A percentile compares a stretch with the other conserved stretches of the same genome.
These are phyloP conservation scores for Oreochromis niloticus DNA, from an alignment of 2,113 vertebrate genomes.

Conservation along the genomic window DNA sequence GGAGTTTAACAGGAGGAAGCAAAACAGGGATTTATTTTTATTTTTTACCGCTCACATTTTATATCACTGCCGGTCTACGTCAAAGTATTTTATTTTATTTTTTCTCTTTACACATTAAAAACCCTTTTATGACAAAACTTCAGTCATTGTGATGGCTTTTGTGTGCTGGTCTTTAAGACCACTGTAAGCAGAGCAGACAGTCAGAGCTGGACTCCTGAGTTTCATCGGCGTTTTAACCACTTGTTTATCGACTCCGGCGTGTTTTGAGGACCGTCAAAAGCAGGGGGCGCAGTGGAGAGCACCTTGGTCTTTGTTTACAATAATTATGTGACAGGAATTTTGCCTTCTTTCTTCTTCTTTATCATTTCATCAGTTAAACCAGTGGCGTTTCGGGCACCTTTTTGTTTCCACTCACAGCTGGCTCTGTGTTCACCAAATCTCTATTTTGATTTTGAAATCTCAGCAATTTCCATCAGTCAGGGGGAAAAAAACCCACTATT, in stretches of 20 bases:
- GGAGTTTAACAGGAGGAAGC: neutral
- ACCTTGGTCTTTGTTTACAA: slow-evolving; percentile 71
- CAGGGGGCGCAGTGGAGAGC: slow-evolving; percentile 70
- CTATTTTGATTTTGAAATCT: slow-evolving; percentile 40
- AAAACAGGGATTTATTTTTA: neutral
- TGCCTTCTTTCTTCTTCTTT: neutral
- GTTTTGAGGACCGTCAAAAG: slow-evolving; percentile 29
- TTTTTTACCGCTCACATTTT: neutral
- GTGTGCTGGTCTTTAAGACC: neutral
- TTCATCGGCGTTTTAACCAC: slow-evolving; percentile 4
- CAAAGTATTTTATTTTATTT: neutral
- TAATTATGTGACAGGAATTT: slow-evolving; percentile 44
- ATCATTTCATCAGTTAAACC: neutral
- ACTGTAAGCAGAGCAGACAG: neutral
- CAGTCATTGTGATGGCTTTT: neutral
- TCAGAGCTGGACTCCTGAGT: neutral
- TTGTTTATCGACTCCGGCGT: slow-evolving; percentile 51
- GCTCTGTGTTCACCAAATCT: slow-evolving; percentile 24
- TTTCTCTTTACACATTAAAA: neutral
- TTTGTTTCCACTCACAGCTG: neutral
- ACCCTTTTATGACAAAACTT: neutral
- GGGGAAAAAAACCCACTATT: neutral
- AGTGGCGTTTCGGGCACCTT: neutral
- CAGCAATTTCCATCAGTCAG: neutral
- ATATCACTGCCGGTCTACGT: neutral